Base-by-base conservation (phyloP, 2,888 invertebrate genomes). In the Allacma fusca region DNA sequence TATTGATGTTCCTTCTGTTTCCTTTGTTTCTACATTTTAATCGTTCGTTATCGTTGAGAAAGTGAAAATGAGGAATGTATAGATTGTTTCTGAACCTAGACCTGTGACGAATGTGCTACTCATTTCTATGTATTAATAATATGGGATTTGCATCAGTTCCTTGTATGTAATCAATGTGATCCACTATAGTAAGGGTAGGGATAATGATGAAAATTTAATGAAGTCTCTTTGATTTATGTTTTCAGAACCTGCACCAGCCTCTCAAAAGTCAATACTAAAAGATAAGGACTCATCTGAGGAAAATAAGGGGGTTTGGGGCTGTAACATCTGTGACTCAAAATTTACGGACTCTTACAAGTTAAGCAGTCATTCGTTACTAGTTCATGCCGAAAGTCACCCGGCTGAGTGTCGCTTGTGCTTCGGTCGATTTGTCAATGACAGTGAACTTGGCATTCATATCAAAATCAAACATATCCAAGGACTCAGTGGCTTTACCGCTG, bases 371-470 rank as follows among this genome's bases (percentile, higher is more conserved):
- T 77, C 80, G 71, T 21, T n/a, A 4, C 74, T 76, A 67, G 65
- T 73, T n/a, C 82, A 82, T 68, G 44, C 76, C 5, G 57, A 68
- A 16, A 34, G 75, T 19, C 76, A 79, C 65, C 79, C 80, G 21
- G 75, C 77, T 1, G 77, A 76, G 50, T 82, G 82, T 69, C 78
- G 71, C 16, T 71, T 82, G 0, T 82, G 82, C 59, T 65, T 77
- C 12, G 75, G 76, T 1, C 78, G 81, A 4, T 82, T 81, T 44
- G 16, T 67, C 29, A 77, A 59, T 57, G 28, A 71, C 44, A 68
- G 72, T 40, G 80, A 81, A 13, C 69, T 82, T 7, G 80, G 73
- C 4, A 71, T 19, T 13, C 82, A 82, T 57, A 77, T 79, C 2
- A 76, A 77, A 70, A 16, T 65, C 4, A 74, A 29, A 12, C 79